phyloP scores from a whole-genome alignment of 1,140 invertebrate species.

The Drosophila varians region DNA sequence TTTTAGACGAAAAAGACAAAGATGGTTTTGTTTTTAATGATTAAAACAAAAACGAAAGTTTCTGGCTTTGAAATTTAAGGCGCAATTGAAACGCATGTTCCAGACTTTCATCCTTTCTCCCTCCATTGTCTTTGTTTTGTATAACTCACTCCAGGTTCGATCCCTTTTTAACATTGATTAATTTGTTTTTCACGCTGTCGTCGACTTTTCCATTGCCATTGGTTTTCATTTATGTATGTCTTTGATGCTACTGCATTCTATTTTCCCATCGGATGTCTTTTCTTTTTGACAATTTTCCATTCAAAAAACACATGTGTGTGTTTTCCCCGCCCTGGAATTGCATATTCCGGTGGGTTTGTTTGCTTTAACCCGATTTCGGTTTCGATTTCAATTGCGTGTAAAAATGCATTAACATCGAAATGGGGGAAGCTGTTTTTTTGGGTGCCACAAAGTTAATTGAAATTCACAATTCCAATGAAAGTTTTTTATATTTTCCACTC shows the following conservation, averaged over 20 bases:
- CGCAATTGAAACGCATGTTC: too few relatives aligned
- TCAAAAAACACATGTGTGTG: conserved; percentile 14
- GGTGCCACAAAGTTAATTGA: conserved; percentile 6
- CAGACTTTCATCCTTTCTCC: conserved; percentile 4
- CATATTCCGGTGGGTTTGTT: too few relatives aligned
- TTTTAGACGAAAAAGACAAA: conserved; percentile 17
- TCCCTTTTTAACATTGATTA: conserved; percentile 57
- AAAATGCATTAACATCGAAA: conserved; percentile 33
- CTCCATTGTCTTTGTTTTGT: too few relatives aligned
- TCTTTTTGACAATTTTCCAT: conserved; percentile 60
- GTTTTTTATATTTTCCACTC: too few relatives aligned
- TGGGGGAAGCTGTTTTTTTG: conserved; percentile 1
- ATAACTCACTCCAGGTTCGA: conserved; percentile 8
- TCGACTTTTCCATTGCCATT: too few relatives aligned
- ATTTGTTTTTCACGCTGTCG: conserved; percentile 51
- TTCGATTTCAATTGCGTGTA: conserved; percentile 60
- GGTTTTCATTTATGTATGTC: conserved; percentile 3
- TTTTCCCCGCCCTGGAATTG: too few relatives aligned
- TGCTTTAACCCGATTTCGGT: conserved; percentile 50
- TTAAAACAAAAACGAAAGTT: conserved; percentile 59
- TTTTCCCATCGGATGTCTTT: conserved; percentile 10
- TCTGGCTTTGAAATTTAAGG: too few relatives aligned
- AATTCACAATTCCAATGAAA: neutral
- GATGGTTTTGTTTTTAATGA: conserved; percentile 62
- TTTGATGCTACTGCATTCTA: conserved; percentile 5